Evolutionary conservation across 2,797 vertebrate genomes (phyloP).

Genomic region (Halcyon chelicuti): DNA sequence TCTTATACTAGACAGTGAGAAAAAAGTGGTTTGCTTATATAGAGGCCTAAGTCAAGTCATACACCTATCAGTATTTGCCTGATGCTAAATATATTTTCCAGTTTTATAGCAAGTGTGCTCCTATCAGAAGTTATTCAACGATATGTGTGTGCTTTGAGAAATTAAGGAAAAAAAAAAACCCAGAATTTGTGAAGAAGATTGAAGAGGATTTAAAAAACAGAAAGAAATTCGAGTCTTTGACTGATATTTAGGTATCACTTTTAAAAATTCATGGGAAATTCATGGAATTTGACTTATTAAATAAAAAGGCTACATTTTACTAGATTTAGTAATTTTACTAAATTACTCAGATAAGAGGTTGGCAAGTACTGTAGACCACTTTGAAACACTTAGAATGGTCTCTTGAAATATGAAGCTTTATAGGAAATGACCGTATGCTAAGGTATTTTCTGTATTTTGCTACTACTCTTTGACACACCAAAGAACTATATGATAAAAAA

Average conservation of each 20-base stretch:
- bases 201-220: neutral
- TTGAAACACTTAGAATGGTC: neutral
- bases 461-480: neutral
- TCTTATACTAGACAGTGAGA: neutral
- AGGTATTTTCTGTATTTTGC: neutral
- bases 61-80: neutral
- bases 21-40: neutral
- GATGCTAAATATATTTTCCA: neutral
- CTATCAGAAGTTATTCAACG: neutral
- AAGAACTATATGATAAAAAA: neutral
- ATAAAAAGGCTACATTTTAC: neutral
- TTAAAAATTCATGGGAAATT: neutral
- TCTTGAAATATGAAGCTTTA: neutral
- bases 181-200: accelerated
- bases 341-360: neutral
- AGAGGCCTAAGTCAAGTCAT: neutral
- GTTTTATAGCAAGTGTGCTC: neutral
- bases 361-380: neutral
- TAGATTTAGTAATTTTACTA: no score
- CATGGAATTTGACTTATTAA: neutral
- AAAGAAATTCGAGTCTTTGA: neutral
- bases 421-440: accelerated
- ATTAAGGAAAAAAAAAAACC: neutral
- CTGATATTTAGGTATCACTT: neutral
- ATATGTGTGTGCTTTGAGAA: neutral